phyloP scores from a whole-genome alignment of 2,797 vertebrate genomes.

The Neostethus bicornis region DNA sequence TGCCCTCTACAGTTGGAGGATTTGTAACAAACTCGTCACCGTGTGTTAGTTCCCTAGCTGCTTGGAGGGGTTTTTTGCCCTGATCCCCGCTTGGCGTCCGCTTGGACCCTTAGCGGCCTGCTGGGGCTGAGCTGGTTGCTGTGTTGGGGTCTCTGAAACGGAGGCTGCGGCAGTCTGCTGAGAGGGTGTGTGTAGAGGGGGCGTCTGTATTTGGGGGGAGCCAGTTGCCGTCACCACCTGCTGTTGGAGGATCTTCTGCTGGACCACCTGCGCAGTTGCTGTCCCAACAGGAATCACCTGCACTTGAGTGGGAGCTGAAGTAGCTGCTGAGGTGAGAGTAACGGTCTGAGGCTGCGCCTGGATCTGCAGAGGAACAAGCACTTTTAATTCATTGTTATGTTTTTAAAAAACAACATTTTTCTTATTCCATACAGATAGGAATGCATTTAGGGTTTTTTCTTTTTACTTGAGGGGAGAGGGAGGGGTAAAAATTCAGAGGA shows the following conservation, averaged over 20 bases:
- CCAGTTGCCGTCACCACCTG: conserved; percentile 83
- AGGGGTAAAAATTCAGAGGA: too few species aligned
- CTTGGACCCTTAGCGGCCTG: conserved; percentile 83
- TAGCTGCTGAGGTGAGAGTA: conserved; percentile 83
- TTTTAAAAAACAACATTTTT: too few species aligned
- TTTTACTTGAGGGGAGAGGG: not conserved
- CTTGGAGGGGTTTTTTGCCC: conserved; percentile 86
- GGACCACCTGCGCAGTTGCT: conserved; percentile 83
- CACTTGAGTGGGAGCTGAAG: conserved; percentile 83
- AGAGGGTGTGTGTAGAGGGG: conserved; percentile 85
- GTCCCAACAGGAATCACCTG: conserved; percentile 87
- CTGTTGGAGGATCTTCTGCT: conserved; percentile 88
- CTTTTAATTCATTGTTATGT: too few species aligned
- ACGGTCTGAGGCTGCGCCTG: conserved; percentile 88
- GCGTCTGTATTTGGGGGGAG: conserved; percentile 86
- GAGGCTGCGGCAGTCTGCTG: conserved; percentile 72
- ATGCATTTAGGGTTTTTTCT: too few species aligned
- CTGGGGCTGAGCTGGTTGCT: conserved; percentile 75
- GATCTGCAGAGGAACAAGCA: conserved; percentile 56
- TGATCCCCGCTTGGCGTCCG: conserved; percentile 82
- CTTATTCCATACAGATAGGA: too few species aligned
- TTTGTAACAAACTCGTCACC: conserved; percentile 16
- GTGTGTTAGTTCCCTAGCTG: conserved; percentile 50
- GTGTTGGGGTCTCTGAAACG: conserved; percentile 60
- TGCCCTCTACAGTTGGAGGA: conserved; percentile 18